A percentile compares a stretch with the other conserved stretches of the same genome.
Conservation (phyloP, 2,113 vertebrate genomes). For the Lota lota region DNA sequence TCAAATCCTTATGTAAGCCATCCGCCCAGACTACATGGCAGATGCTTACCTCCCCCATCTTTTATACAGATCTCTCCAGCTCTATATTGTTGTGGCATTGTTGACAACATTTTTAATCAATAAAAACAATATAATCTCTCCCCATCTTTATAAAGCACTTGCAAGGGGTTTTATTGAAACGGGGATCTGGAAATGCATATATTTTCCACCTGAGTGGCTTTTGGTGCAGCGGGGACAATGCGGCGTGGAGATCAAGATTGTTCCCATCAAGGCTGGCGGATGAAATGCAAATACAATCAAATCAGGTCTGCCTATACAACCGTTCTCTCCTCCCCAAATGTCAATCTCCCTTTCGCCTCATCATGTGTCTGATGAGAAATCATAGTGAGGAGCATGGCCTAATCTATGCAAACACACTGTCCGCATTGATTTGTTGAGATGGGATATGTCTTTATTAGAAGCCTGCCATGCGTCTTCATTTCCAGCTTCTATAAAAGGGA, state of each 20-base stretch:
- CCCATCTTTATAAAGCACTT: conserved; percentile 50
- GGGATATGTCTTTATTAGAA: conserved; percentile 72
- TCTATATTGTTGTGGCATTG: conserved; percentile 44
- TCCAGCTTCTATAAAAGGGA: conserved; percentile 14
- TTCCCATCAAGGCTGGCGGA: conserved; percentile 68
- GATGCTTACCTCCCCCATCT: conserved; percentile 15
- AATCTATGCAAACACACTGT: conserved; percentile 76
- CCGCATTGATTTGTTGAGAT: conserved; percentile 70
- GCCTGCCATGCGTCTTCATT: conserved; percentile 47
- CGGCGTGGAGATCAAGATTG: conserved; percentile 50
- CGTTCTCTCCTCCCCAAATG: conserved; percentile 54
- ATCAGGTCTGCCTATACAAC: conserved; percentile 55
- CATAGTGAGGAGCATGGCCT: conserved; percentile 61
- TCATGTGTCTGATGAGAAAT: conserved; percentile 69
- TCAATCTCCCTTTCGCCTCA: conserved; percentile 60
- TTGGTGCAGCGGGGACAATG: conserved; percentile 50
- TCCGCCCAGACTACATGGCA: conserved; percentile 19
- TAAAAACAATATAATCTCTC: conserved; percentile 58
- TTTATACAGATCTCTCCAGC: conserved; percentile 30
- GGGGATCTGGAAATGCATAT: conserved; percentile 59
- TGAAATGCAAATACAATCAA: conserved; percentile 72
- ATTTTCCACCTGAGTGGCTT: conserved; percentile 70
- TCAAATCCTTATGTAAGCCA: conserved; percentile 7
- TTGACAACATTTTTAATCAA: conserved; percentile 62
- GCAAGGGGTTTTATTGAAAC: conserved; percentile 60